Percentiles rank a stretch among this genome's conserved stretches.
These are phyloP conservation scores for Drosophila mayri DNA, from an alignment of 1,140 invertebrate species.

Conservation along the genomic window DNA sequence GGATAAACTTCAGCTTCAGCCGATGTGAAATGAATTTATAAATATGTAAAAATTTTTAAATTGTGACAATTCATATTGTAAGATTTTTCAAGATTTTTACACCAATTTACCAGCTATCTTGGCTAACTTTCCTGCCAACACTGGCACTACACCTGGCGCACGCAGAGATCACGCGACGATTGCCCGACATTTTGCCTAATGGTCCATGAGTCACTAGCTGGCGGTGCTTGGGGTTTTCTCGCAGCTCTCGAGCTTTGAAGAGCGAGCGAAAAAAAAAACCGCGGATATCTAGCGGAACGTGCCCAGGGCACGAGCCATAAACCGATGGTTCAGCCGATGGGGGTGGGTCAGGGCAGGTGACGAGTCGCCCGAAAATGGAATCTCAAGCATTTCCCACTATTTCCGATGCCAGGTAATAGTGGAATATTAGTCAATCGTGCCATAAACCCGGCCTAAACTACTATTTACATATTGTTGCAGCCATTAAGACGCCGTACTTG, in stretches of 20 bases:
- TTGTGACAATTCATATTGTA: neutral
- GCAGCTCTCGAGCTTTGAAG: neutral
- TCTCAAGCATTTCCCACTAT: constrained; percentile 16
- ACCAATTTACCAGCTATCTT: neutral
- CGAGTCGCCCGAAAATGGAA: constrained; percentile 20
- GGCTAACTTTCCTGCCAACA: neutral
- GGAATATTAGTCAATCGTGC: constrained; percentile 8
- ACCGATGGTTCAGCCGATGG: constrained; percentile 11
- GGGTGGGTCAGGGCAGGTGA: constrained; percentile 27
- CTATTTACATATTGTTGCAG: neutral
- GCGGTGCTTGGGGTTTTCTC: constrained; percentile 35
- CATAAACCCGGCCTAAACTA: neutral
- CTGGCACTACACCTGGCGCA: constrained; percentile 17
- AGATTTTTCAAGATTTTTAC: no score
- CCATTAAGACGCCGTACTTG: neutral
- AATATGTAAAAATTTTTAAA: neutral
- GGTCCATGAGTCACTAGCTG: constrained; percentile 33
- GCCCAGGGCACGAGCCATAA: constrained; percentile 29
- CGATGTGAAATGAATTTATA: neutral
- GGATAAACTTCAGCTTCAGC: no score
- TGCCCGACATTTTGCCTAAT: constrained; percentile 25
- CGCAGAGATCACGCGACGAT: constrained; percentile 27
- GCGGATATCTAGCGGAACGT: constrained; percentile 31
- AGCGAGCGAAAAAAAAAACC: constrained; percentile 18
- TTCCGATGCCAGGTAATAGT: neutral